These are phyloP conservation scores for Eulithis prunata DNA, from an alignment of 2,888 invertebrate species.

Conservation along the genomic window DNA sequence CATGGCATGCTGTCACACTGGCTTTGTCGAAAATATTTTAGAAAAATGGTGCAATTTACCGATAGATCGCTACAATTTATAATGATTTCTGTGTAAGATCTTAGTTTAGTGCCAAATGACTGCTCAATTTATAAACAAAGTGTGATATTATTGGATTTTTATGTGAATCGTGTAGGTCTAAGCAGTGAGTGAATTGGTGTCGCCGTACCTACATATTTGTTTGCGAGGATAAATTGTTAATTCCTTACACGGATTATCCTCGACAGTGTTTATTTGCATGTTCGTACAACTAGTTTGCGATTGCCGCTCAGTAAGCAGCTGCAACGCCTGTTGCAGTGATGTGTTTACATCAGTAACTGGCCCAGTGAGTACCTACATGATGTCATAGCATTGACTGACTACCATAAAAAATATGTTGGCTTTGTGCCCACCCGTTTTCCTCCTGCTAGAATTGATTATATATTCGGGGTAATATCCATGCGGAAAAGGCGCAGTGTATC, in stretches of 20 bases:
- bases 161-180: slow-evolving; percentile 72
- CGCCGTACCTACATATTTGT: slow-evolving; percentile 51
- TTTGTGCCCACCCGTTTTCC: slow-evolving; percentile 83
- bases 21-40: slow-evolving; percentile 61
- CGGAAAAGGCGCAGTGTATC: slow-evolving; percentile 68
- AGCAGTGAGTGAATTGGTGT: slow-evolving; percentile 75
- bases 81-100: slow-evolving; percentile 41
- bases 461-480: slow-evolving; percentile 70
- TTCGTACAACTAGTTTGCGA: slow-evolving; percentile 39
- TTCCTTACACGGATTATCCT: slow-evolving; percentile 52
- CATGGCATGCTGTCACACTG: slow-evolving; percentile 81
- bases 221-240: slow-evolving; percentile 58
- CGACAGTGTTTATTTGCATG: slow-evolving; percentile 52
- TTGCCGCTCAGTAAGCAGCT: slow-evolving; percentile 53
- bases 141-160: slow-evolving; percentile 50
- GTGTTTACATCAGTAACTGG: slow-evolving; percentile 81
- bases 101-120: slow-evolving; percentile 56
- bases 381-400: slow-evolving; percentile 77
- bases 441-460: slow-evolving; percentile 64
- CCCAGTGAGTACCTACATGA: slow-evolving; percentile 75
- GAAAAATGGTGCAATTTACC: slow-evolving; percentile 62
- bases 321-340: slow-evolving; percentile 68
- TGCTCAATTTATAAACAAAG: slow-evolving; percentile 46
- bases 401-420: slow-evolving; percentile 81
- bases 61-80: slow-evolving; percentile 47